Evolutionary conservation across 2,888 invertebrate species (phyloP), one percentile per base, ranked within the genome.

Genomic region (Amiota minor): DNA sequence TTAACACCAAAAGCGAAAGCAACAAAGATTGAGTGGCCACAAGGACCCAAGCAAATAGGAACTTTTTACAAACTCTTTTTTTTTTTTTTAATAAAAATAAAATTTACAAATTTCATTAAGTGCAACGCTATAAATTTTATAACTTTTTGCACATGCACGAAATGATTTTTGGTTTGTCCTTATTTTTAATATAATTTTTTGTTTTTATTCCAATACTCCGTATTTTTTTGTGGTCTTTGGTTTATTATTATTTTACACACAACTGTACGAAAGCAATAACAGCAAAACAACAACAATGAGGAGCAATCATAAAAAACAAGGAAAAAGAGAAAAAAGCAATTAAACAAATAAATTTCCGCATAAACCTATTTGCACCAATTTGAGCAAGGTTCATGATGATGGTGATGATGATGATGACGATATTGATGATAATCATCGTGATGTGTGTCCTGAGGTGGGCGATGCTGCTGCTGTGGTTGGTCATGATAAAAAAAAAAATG

Each of bases 321-420:
- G 35, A 0, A 35, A 35, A 35, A 35, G 35, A 59, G 18, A 76
- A 83, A 81, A 82, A 76, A 78, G 78, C 85, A 85, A 83, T 83
- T 83, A 84, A 85, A 85, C 83, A 83, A 85, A 85, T 84, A 83
- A 83, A 83, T 83, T 82, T 80, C 71, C 77, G 71, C 81, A 78
- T 82, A 79, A 81, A 80, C 78, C 84, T 76, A 79, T 81, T 79
- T 76, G 49, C 61, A 71, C 23, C 20, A 49, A 14, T 62, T 50
- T 76, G 16, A n/a, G 35, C 49, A 68, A 67, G 49, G 62, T 18
- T 14, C 14, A 45, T 47, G 65, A 18, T 45, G 35, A 18, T 67
- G 35, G 12, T 67, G 45, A 4, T 18, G 12, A 14, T 3, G 50
- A 2, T 50, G 50, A 2, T 50, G 50, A 20, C 2, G 10, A 23